Conservation (phyloP, 2,113 vertebrate species). For the Alectura lathami region DNA sequence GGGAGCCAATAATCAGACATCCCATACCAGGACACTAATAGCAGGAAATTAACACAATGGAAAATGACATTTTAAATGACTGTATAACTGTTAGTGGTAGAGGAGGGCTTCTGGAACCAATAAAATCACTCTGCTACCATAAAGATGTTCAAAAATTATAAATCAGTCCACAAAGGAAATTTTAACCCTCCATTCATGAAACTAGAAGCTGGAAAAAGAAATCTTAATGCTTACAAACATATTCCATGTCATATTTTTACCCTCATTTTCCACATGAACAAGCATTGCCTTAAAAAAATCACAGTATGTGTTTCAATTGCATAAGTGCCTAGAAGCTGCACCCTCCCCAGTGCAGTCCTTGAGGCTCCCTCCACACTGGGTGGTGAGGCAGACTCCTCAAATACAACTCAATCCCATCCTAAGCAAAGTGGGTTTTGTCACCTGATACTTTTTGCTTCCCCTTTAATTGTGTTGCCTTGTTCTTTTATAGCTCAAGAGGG, state of each 20-base stretch:
- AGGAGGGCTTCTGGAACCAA: not conserved
- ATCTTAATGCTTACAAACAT: not conserved
- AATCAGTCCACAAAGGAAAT: not conserved
- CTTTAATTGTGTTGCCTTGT: slow-evolving; percentile 36
- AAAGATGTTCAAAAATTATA: not conserved
- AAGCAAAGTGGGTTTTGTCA: not conserved
- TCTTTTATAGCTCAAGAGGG: slow-evolving; percentile 33
- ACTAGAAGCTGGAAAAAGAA: not conserved
- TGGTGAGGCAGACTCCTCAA: not conserved
- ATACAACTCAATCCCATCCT: not conserved
- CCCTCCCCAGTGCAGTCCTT: not conserved
- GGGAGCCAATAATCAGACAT: not conserved
- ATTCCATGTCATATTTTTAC: not conserved
- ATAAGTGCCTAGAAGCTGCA: not conserved
- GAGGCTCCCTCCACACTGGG: not conserved
- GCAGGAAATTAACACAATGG: slow-evolving; percentile 19
- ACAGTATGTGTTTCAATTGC: not conserved
- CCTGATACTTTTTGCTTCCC: slow-evolving; percentile 11
- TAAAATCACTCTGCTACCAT: not conserved
- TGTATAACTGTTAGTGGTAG: not conserved
- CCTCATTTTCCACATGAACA: not conserved
- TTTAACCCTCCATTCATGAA: not conserved
- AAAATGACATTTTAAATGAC: slow-evolving; percentile 2
- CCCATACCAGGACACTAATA: not conserved
- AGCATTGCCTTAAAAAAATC: not conserved